Evolutionary conservation across 2,797 vertebrate genomes (phyloP).

Genomic region (Ptychadena robeensis): DNA sequence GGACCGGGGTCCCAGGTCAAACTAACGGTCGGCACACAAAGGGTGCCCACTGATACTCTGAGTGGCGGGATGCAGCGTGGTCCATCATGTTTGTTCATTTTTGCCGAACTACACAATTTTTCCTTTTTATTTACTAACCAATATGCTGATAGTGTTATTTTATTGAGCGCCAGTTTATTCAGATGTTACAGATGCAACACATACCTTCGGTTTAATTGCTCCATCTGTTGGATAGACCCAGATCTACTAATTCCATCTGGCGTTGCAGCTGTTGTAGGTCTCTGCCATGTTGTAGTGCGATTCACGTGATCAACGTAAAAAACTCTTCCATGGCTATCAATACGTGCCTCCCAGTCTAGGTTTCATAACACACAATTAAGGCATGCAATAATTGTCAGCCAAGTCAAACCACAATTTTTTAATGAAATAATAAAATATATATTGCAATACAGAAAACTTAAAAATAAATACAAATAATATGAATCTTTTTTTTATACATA

Average conservation of each 20-base stretch:
- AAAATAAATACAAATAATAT: neutral
- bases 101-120: neutral
- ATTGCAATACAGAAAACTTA: neutral
- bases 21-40: too few relatives aligned
- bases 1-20: too few relatives aligned
- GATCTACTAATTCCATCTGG: slow-evolving; percentile 86
- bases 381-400: neutral
- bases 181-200: slow-evolving; percentile 25
- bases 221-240: slow-evolving; percentile 95
- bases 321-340: slow-evolving; percentile 95
- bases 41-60: too few relatives aligned
- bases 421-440: neutral
- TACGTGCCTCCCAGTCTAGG: slow-evolving; percentile 95
- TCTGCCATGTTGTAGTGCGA: slow-evolving; percentile 95
- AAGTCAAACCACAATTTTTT: neutral
- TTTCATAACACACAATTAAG: slow-evolving; percentile 42
- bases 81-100: neutral
- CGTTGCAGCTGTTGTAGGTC: slow-evolving; percentile 83
- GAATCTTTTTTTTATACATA: neutral
- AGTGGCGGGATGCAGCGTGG: too few relatives aligned
- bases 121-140: neutral
- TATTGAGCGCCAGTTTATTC: neutral
- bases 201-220: slow-evolving; percentile 95
- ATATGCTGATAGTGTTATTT: neutral
- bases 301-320: slow-evolving; percentile 97